These are phyloP conservation scores for Sinocyclocheilus grahami DNA, from an alignment of 2,113 vertebrate species.

Conservation along the genomic window DNA sequence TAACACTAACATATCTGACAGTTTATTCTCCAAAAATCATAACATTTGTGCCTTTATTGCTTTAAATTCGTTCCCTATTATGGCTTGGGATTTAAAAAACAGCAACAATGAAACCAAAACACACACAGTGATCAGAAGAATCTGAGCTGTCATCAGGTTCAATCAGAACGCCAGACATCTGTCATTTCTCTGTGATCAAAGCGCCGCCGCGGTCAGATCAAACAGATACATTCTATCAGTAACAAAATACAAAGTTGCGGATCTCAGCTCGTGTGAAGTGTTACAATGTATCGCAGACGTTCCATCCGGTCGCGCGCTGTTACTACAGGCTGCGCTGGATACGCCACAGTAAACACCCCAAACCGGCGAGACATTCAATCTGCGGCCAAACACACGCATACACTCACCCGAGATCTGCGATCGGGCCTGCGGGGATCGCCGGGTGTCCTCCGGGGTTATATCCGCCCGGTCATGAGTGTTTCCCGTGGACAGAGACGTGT, in stretches of 20 bases:
- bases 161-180: neutral
- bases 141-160: neutral
- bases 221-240: neutral
- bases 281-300: constrained; percentile 8
- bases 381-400: neutral
- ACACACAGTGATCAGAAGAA: neutral
- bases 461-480: constrained; percentile 72
- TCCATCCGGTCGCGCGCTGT: constrained; percentile 28
- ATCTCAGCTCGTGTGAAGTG: neutral
- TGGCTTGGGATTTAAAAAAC: neutral
- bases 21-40: neutral
- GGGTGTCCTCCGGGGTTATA: constrained; percentile 65
- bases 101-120: neutral
- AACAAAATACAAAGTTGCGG: neutral
- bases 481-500: constrained; percentile 30
- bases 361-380: neutral
- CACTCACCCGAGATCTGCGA: constrained; percentile 69
- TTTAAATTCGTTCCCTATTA: neutral
- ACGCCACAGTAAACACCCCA: constrained; percentile 35
- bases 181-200: neutral
- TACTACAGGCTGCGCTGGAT: constrained; percentile 26
- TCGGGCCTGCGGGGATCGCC: constrained; percentile 59
- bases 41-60: neutral
- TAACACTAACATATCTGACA: neutral
- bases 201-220: neutral